These are phyloP conservation scores for Esox lucius DNA, from an alignment of 2,797 vertebrate species.

Conservation along the genomic window DNA sequence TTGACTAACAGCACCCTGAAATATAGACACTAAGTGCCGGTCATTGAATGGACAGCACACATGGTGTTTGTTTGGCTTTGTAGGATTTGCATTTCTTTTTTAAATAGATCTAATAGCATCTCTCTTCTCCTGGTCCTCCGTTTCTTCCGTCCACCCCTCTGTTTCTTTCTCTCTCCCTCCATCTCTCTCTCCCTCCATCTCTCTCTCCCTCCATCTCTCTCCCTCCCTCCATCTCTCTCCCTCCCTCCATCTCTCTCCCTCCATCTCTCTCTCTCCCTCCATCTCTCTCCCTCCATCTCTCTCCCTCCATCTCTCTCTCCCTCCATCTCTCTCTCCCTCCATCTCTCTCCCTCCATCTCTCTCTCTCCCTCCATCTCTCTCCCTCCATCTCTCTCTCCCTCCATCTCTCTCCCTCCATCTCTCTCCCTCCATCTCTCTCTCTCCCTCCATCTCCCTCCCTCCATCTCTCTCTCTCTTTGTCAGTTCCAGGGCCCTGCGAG, in stretches of 20 bases:
- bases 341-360: too few species aligned
- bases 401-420: neutral
- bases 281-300: too few species aligned
- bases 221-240: too few species aligned
- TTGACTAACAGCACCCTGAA: neutral
- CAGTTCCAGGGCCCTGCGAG: conserved; percentile 97
- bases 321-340: neutral
- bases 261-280: neutral
- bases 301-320: neutral
- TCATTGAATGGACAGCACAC: neutral
- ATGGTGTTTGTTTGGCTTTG: neutral
- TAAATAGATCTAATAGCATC: conserved; percentile 1
- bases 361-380: neutral
- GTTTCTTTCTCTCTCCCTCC: neutral
- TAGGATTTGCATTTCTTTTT: too few species aligned
- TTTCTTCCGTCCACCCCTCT: neutral
- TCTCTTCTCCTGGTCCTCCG: conserved; percentile 7
- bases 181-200: neutral
- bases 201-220: neutral
- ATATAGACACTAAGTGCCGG: neutral
- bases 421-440: neutral
- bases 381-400: too few species aligned
- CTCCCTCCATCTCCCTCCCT: neutral
- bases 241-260: neutral
- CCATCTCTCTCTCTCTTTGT: conserved; percentile 15